Evolutionary conservation across 2,113 vertebrate genomes (phyloP).

Genomic region (Muntiacus muntjak): DNA sequence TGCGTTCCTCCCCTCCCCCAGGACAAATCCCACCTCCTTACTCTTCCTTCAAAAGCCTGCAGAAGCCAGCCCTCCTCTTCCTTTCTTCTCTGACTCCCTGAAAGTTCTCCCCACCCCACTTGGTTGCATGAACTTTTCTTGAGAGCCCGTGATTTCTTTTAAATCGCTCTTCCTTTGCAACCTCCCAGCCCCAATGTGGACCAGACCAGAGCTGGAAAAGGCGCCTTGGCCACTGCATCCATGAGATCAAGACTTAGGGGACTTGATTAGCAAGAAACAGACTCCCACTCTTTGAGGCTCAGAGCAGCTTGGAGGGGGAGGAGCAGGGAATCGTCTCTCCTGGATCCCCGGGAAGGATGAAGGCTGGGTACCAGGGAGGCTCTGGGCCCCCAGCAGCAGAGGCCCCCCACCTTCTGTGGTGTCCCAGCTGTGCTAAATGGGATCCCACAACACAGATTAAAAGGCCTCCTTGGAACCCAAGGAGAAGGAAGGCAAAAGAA

Average conservation of each 20-base stretch:
- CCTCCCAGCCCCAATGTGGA: no score
- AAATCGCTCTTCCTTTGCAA: background rate
- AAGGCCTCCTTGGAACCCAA: background rate
- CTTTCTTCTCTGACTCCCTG: background rate
- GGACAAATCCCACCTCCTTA: background rate
- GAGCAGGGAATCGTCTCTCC: background rate
- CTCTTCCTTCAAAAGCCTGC: background rate
- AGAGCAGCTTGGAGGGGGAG: rapidly evolving
- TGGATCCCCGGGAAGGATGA: rapidly evolving
- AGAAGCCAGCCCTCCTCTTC: background rate
- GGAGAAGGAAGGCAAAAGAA: background rate
- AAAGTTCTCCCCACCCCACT: background rate
- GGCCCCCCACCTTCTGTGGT: background rate
- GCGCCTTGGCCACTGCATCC: rapidly evolving
- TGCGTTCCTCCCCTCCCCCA: background rate
- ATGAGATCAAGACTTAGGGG: background rate
- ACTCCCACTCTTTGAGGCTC: no score
- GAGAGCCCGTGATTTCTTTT: background rate
- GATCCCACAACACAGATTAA: background rate
- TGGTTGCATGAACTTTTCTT: background rate
- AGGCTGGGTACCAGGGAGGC: background rate
- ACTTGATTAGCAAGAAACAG: background rate
- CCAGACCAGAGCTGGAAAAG: background rate
- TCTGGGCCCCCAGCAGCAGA: background rate
- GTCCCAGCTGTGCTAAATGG: rapidly evolving